A percentile compares a stretch with the other conserved stretches of the same genome.
These are phyloP conservation scores for Macrosoma leucophasiata DNA, from an alignment of 2,888 invertebrate species.

Conservation along the genomic window DNA sequence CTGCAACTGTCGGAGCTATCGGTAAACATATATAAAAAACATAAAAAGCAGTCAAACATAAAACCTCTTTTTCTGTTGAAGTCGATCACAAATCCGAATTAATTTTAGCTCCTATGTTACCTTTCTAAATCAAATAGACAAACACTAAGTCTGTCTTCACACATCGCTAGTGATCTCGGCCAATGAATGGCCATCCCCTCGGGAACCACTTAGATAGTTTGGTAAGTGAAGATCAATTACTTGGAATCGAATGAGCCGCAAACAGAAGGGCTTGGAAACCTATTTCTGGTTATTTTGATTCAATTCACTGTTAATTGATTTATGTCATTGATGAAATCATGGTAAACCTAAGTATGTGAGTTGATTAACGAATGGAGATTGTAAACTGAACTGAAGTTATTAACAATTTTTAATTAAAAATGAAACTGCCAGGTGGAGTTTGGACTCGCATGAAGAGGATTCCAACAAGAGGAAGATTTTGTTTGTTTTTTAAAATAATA, in stretches of 20 bases:
- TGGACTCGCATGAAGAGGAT: too few species aligned
- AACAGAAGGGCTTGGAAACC: constrained; percentile 25
- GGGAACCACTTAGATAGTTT: constrained; percentile 41
- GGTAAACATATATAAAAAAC: too few species aligned
- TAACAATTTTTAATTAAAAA: too few species aligned
- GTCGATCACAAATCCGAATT: constrained; percentile 33
- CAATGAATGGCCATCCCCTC: constrained; percentile 35
- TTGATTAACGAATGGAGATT: background rate
- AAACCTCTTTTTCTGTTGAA: constrained; percentile 33
- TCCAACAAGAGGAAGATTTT: too few species aligned
- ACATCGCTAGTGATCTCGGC: constrained; percentile 11
- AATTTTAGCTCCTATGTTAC: constrained; percentile 39
- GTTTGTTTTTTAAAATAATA: too few species aligned
- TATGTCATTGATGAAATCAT: background rate
- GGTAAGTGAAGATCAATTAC: constrained; percentile 56
- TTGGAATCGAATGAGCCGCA: constrained; percentile 48
- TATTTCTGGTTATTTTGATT: constrained; percentile 13
- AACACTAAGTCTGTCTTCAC: constrained; percentile 6
- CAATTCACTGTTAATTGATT: constrained; percentile 6
- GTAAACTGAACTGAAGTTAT: too few species aligned
- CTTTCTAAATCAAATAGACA: constrained; percentile 40
- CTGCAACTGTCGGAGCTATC: too few species aligned
- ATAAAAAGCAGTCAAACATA: too few species aligned
- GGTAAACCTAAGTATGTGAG: background rate
- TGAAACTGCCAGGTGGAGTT: too few species aligned